phyloP scores from a whole-genome alignment of 1,140 invertebrate species.

The Cephus cinctus region DNA sequence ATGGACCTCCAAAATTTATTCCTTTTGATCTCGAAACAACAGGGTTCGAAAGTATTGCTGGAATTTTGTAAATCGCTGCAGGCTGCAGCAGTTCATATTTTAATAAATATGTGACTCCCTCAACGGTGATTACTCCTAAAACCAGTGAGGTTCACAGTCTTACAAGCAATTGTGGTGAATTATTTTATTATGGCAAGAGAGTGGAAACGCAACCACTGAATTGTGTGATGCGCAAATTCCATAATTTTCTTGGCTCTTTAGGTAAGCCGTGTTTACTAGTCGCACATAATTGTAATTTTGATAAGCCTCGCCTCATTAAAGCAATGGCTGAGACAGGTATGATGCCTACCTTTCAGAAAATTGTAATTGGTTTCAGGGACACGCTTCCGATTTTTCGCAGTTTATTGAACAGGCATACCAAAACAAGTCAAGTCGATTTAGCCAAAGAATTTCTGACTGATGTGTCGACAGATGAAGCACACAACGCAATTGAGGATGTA shows the following conservation, averaged over 20 bases:
- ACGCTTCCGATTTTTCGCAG: constrained; percentile 10
- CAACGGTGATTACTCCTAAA: constrained; percentile 12
- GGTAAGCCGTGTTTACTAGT: constrained; percentile 19
- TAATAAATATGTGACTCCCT: constrained; percentile 17
- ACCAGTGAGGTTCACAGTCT: constrained; percentile 20
- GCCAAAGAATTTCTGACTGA: constrained; percentile 14
- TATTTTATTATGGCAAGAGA: constrained; percentile 18
- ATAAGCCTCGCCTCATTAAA: constrained; percentile 14
- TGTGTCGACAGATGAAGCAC: constrained; percentile 9
- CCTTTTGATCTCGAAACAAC: constrained; percentile 18
- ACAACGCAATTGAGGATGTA: constrained; percentile 14
- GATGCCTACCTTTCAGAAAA: neutral
- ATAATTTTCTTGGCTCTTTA: constrained; percentile 11
- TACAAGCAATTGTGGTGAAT: constrained; percentile 13
- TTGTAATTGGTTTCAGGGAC: constrained; percentile 11
- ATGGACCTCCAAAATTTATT: constrained; percentile 11
- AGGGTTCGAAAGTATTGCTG: constrained; percentile 8
- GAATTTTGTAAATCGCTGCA: constrained; percentile 17
- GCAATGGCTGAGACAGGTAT: constrained; percentile 8
- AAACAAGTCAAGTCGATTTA: constrained; percentile 10
- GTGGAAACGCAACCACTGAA: constrained; percentile 11
- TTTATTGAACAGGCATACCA: constrained; percentile 8
- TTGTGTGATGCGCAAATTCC: constrained; percentile 8
- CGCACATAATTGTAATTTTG: constrained; percentile 22
- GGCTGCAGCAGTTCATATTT: constrained; percentile 7